Conservation (phyloP, 2,113 vertebrate species). For the Lichenostomus cassidix region DNA sequence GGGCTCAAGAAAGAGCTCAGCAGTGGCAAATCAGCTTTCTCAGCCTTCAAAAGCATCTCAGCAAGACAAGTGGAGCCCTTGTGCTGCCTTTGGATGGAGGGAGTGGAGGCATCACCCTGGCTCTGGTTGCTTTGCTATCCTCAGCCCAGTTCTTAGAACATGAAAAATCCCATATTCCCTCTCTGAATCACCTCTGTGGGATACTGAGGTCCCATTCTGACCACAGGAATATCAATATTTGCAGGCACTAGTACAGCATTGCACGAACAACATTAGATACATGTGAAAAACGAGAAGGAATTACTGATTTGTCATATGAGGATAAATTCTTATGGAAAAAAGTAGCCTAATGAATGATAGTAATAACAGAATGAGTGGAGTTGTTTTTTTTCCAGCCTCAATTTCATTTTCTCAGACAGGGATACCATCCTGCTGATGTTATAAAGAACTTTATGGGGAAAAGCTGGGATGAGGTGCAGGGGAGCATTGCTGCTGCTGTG, state of each 20-base stretch:
- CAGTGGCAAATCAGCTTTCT: not conserved
- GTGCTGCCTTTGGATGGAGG: not conserved
- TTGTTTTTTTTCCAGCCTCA: not conserved
- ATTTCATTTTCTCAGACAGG: not conserved
- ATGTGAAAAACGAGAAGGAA: not conserved
- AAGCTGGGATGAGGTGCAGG: not conserved
- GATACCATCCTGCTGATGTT: not conserved
- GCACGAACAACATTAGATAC: not conserved
- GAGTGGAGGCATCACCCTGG: not conserved
- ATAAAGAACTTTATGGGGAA: not conserved
- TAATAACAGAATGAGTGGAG: not conserved
- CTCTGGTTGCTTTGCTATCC: not conserved
- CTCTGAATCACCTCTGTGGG: not conserved
- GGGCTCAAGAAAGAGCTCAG: not conserved
- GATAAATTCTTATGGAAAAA: not conserved
- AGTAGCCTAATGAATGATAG: not conserved
- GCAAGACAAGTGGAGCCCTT: not conserved
- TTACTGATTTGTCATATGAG: not conserved
- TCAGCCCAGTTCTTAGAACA: not conserved
- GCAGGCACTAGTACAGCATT: not conserved
- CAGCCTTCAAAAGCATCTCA: not conserved
- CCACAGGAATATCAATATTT: not conserved
- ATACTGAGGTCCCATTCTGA: no score
- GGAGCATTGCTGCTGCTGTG: not conserved
- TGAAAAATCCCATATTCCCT: not conserved